Base-by-base conservation (phyloP, 2,888 invertebrate genomes). In the Caenorhabditis sulstoni region DNA sequence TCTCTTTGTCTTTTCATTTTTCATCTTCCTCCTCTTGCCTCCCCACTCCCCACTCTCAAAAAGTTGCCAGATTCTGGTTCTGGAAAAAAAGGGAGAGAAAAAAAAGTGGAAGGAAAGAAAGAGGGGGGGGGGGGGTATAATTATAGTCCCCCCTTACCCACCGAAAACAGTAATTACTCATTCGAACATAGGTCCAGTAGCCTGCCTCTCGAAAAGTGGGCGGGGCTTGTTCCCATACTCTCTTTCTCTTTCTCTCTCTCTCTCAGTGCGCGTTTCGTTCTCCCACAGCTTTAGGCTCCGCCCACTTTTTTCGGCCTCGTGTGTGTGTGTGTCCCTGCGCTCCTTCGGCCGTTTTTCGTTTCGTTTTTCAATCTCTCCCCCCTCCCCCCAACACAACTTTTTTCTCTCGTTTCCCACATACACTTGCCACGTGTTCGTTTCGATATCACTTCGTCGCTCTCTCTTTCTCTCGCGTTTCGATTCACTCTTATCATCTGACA, bases 401-500 rank as follows among this genome's bases (percentile, higher is more conserved):
- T 29, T 11, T 61, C 61, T 16, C 16, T 49, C 61, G 18, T 23
- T 22, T 18, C 37, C 22, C 23, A 8, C 23, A 22, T 12, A 22
- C 23, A 20, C 14, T 29, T 29, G 29, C 29, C 29, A 29, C 29
- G 29, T n/a, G n/a, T 29, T 29, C 29, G 4, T 29, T 29, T 29
- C 29, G 29, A 29, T 29, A 29, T 29, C 29, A 29, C 29, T 29
- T 29, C 29, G 29, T 29, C 29, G 3, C 7, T 29, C 57, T 35
- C 18, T n/a, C 39, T 39, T 12, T 57, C 39, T 44, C 29, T 29
- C 29, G n/a, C 29, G 29, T 29, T 29, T 29, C 29, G 29, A 3
- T 18, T 8, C 37, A 44, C 59, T 70, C 55, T 62, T 44, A 39
- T 55, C 61, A 61, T 37, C 70, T 68, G 18, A 23, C 16, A 22